Conservation (phyloP, 2,888 invertebrate genomes). For the Choristoneura rosaceana region DNA sequence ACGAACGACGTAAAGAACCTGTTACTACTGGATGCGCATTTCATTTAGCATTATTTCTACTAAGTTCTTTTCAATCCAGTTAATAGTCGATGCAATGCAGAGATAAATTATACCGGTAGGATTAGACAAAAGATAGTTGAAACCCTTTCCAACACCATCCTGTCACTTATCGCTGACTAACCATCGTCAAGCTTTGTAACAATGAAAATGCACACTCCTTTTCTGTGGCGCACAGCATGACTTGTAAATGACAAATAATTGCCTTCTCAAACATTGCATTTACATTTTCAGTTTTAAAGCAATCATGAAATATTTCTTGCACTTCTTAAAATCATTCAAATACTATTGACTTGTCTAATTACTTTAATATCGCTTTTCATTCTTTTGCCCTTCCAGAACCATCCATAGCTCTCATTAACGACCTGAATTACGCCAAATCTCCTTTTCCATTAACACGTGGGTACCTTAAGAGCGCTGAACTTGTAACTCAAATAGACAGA, state of each 20-base stretch:
- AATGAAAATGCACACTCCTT: neutral
- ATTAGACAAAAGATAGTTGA: constrained; percentile 6
- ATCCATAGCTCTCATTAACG: constrained; percentile 63
- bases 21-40: constrained; percentile 77
- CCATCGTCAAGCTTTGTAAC: constrained; percentile 25
- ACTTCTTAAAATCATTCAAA: neutral
- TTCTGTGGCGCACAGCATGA: constrained; percentile 6
- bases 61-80: constrained; percentile 3
- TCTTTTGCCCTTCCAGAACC: constrained; percentile 79
- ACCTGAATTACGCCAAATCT: constrained; percentile 70
- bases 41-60: constrained; percentile 62
- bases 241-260: constrained; percentile 12
- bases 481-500: constrained; percentile 44
- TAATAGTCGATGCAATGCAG: constrained; percentile 5
- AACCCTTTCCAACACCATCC: constrained; percentile 22
- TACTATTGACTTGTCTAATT: constrained; percentile 43
- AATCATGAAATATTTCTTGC: constrained; percentile 13
- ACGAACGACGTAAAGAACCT: constrained; percentile 51
- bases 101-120: constrained; percentile 11
- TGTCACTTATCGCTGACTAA: constrained; percentile 8
- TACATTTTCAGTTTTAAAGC: neutral
- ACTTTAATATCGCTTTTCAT: constrained; percentile 73
- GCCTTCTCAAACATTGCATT: neutral
- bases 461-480: constrained; percentile 62
- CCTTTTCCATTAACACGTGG: constrained; percentile 78